These are phyloP conservation scores for Clavelina lepadiformis DNA, from an alignment of 23 tunicate species.

Conservation along the genomic window DNA sequence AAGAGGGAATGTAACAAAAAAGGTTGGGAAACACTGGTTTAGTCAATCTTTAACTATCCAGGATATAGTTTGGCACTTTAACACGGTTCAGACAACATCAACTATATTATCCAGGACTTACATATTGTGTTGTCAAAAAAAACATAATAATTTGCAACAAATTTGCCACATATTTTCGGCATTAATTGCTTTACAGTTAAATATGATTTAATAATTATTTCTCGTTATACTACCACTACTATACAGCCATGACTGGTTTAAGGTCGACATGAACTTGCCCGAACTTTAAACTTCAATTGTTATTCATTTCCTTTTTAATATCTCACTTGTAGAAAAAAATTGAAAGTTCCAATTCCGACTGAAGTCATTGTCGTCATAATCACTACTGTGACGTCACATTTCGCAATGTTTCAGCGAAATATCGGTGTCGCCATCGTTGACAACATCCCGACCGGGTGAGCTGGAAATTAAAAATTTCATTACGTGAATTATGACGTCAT, in stretches of 20 bases:
- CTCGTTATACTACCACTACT: conserved; percentile 67
- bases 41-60: too few relatives aligned
- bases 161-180: too few relatives aligned
- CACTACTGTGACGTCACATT: conserved; percentile 76
- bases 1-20: too few relatives aligned
- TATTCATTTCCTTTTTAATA: conserved; percentile 56
- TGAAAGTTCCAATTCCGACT: conserved; percentile 75
- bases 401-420: conserved; percentile 62
- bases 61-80: too few relatives aligned
- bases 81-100: too few relatives aligned
- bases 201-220: background rate
- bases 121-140: too few relatives aligned
- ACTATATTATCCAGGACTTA: too few relatives aligned
- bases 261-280: conserved; percentile 33
- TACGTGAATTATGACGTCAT: background rate
- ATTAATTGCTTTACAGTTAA: too few relatives aligned
- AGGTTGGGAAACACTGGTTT: too few relatives aligned
- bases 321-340: conserved; percentile 68
- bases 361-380: conserved; percentile 85
- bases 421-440: conserved; percentile 65
- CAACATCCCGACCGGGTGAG: conserved; percentile 85
- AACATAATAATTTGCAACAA: too few relatives aligned
- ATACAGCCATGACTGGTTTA: conserved; percentile 19
- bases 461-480: background rate
- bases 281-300: conserved; percentile 49